These are phyloP conservation scores for Brachyhypopomus occidentalis DNA, from an alignment of 2,113 vertebrate genomes.

Conservation along the genomic window DNA sequence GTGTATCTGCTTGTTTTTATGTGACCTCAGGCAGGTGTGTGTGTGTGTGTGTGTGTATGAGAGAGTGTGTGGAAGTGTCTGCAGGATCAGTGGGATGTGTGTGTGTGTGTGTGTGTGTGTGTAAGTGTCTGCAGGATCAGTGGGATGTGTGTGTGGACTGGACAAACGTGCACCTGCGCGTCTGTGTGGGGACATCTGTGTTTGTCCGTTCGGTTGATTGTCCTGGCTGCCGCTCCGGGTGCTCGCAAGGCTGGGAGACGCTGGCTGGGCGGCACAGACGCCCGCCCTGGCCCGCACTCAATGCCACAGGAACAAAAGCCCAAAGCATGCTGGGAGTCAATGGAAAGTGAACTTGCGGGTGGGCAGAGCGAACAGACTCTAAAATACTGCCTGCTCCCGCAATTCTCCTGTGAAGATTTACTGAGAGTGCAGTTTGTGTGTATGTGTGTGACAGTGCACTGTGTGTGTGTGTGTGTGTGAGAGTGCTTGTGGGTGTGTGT, in stretches of 20 bases:
- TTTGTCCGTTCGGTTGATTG: conserved; percentile 58
- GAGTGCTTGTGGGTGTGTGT: conserved; percentile 7
- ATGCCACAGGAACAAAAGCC: conserved; percentile 23
- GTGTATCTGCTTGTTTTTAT: too few species aligned
- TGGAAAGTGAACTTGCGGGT: conserved; percentile 41
- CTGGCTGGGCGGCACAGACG: conserved; percentile 1
- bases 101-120: background rate
- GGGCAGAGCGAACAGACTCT: conserved; percentile 30
- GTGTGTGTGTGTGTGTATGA: too few species aligned
- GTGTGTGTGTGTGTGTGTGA: conserved; percentile 17
- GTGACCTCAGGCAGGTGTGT: too few species aligned
- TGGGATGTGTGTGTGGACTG: too few species aligned
- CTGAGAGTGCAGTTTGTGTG: conserved; percentile 22
- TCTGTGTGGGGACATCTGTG: background rate
- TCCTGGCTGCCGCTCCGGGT: conserved; percentile 54
- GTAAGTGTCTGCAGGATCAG: background rate
- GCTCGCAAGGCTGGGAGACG: background rate
- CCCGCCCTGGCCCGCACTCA: background rate
- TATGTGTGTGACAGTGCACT: conserved; percentile 21
- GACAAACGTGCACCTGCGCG: too few species aligned
- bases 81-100: too few species aligned
- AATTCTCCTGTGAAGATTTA: conserved; percentile 48
- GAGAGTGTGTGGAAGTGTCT: background rate
- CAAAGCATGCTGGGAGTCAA: conserved; percentile 47
- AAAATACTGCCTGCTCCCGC: conserved; percentile 32